Conservation (phyloP, 2,797 vertebrate genomes). For the Odontamblyopus rebecca region DNA sequence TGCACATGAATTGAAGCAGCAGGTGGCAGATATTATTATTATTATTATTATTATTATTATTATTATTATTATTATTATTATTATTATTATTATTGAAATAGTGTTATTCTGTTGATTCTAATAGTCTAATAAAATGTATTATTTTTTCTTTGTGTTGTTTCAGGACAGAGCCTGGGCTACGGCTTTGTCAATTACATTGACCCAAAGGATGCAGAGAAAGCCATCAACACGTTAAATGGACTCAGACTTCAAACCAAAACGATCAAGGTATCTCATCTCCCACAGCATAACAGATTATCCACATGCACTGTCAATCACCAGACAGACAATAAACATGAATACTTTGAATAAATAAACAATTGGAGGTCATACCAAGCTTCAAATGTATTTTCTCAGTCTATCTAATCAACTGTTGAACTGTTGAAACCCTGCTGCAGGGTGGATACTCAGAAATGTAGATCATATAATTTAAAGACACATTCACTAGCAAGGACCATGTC, state of each 20-base stretch:
- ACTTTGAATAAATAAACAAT: slow-evolving; percentile 12
- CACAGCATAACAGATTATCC: not conserved
- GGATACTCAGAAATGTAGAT: slow-evolving; percentile 47
- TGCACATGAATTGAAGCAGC: slow-evolving; percentile 6
- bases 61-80: too few species aligned
- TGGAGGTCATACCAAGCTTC: slow-evolving; percentile 19
- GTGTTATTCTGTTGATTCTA: slow-evolving; percentile 14
- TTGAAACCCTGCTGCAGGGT: slow-evolving; percentile 37
- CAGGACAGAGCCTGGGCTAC: slow-evolving; percentile 97
- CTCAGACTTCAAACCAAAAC: slow-evolving; percentile 99
- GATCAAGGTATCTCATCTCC: slow-evolving; percentile 87
- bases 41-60: too few species aligned
- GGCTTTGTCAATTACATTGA: slow-evolving; percentile 99
- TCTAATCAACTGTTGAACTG: slow-evolving; percentile 20
- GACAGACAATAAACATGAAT: not conserved
- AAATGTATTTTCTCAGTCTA: slow-evolving; percentile 27
- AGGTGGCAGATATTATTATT: not conserved
- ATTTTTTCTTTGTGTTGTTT: slow-evolving; percentile 40
- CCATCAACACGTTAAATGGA: slow-evolving; percentile 98
- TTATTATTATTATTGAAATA: not conserved
- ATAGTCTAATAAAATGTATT: slow-evolving; percentile 22
- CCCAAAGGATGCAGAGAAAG: slow-evolving; percentile 98
- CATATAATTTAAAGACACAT: slow-evolving; percentile 58
- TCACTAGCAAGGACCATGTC: too few species aligned
- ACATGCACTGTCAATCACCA: not conserved